These are phyloP conservation scores for Eupsittula cactorum DNA, from an alignment of 2,113 vertebrate genomes.

Conservation along the genomic window DNA sequence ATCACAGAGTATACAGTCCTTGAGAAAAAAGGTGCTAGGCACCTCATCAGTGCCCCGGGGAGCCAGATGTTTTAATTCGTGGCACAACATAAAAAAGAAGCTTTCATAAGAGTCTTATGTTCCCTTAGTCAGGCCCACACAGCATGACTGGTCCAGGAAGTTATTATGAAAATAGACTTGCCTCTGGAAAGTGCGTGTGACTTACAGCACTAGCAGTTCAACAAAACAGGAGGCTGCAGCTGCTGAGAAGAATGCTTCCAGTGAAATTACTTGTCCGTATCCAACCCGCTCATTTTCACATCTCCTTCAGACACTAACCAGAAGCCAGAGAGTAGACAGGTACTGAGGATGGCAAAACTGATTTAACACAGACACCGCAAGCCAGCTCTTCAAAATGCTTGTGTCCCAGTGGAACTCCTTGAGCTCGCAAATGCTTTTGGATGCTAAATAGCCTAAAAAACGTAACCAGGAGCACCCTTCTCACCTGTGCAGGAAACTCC, in stretches of 20 bases:
- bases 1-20: not conserved
- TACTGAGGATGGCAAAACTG: not conserved
- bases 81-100: slow-evolving; percentile 29
- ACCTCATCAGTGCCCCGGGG: slow-evolving; percentile 7
- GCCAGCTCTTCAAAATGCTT: not conserved
- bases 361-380: not conserved
- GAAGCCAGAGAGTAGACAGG: not conserved
- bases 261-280: not conserved
- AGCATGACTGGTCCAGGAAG: slow-evolving; percentile 45
- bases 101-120: slow-evolving; percentile 41
- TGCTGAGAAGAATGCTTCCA: slow-evolving; percentile 31
- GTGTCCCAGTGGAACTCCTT: not conserved
- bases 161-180: slow-evolving; percentile 51
- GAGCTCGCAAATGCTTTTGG: not conserved
- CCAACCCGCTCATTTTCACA: not conserved
- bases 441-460: not conserved
- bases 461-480: not conserved
- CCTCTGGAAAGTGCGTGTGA: slow-evolving; percentile 40
- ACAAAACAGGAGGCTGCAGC: slow-evolving; percentile 48
- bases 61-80: slow-evolving; percentile 48
- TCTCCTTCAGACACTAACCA: not conserved
- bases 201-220: not conserved
- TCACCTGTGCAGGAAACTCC: not conserved
- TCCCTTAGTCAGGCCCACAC: slow-evolving; percentile 52
- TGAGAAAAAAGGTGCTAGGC: slow-evolving; percentile 21